Conservation (phyloP, 1,140 invertebrate genomes). For the Phocides pigmalion region DNA sequence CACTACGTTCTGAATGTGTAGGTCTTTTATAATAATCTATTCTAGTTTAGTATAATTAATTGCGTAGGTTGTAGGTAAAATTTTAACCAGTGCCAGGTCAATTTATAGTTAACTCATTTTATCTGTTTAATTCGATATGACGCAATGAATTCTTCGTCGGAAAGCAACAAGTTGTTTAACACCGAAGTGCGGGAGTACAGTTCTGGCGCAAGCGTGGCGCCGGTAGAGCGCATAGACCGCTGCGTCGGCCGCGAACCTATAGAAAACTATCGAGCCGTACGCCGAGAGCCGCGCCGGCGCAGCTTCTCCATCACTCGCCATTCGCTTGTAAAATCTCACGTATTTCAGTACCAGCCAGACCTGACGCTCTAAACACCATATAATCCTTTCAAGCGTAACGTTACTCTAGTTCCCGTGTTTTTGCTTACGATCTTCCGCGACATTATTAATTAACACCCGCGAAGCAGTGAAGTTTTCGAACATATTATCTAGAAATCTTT, state of each 20-base stretch:
- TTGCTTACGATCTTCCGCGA: conserved; percentile 2
- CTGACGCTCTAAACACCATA: neutral
- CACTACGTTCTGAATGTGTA: too few relatives aligned
- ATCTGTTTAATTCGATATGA: conserved; percentile 55
- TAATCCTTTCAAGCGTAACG: conserved; percentile 15
- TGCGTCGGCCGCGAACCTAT: too few relatives aligned
- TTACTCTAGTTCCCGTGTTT: conserved; percentile 43
- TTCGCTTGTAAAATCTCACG: conserved; percentile 16
- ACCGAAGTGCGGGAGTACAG: conserved; percentile 48
- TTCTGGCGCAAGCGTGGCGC: conserved; percentile 48
- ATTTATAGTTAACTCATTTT: conserved; percentile 42
- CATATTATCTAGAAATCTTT: too few relatives aligned
- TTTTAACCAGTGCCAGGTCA: neutral
- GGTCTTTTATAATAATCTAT: neutral
- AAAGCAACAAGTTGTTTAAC: conserved; percentile 44
- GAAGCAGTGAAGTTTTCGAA: conserved; percentile 11
- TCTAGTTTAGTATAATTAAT: too few relatives aligned
- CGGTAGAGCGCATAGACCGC: conserved; percentile 43
- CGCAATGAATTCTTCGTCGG: conserved; percentile 48
- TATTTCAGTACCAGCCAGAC: conserved; percentile 1
- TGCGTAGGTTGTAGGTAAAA: conserved; percentile 2
- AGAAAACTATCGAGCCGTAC: too few relatives aligned
- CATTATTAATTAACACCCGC: too few relatives aligned
- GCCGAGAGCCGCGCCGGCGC: neutral
- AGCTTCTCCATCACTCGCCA: neutral